Conservation (phyloP, 2,113 vertebrate genomes). For the Notothenia rossii region DNA sequence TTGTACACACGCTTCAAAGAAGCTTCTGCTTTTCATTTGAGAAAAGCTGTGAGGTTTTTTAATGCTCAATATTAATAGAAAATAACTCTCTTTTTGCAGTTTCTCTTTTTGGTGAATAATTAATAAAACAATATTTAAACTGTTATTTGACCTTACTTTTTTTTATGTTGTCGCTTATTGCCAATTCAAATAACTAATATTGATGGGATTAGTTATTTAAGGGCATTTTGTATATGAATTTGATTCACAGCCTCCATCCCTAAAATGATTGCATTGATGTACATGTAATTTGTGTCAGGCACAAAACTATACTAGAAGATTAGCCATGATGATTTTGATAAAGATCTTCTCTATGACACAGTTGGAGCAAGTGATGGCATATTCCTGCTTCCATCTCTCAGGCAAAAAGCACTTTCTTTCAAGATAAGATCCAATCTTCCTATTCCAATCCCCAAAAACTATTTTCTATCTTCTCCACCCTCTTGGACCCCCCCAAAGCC, state of each 20-base stretch:
- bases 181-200: not conserved
- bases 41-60: constrained; percentile 51
- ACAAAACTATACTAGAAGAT: no score
- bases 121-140: constrained; percentile 60
- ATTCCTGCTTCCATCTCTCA: no score
- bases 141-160: not conserved
- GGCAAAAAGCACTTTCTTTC: no score
- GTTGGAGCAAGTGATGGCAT: not conserved
- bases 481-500: no score
- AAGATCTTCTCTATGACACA: no score
- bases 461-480: no score
- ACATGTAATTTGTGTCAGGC: no score
- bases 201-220: not conserved
- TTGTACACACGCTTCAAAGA: constrained; percentile 47
- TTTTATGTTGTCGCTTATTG: not conserved
- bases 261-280: not conserved
- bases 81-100: constrained; percentile 59
- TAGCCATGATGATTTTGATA: no score
- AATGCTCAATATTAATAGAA: constrained; percentile 43
- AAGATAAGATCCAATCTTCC: no score
- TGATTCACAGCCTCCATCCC: not conserved
- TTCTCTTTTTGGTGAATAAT: constrained; percentile 59
- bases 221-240: not conserved
- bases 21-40: constrained; percentile 46
- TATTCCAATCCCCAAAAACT: no score